These are phyloP conservation scores for Catharus bicknelli DNA, from an alignment of 2,113 vertebrate genomes.

Conservation along the genomic window DNA sequence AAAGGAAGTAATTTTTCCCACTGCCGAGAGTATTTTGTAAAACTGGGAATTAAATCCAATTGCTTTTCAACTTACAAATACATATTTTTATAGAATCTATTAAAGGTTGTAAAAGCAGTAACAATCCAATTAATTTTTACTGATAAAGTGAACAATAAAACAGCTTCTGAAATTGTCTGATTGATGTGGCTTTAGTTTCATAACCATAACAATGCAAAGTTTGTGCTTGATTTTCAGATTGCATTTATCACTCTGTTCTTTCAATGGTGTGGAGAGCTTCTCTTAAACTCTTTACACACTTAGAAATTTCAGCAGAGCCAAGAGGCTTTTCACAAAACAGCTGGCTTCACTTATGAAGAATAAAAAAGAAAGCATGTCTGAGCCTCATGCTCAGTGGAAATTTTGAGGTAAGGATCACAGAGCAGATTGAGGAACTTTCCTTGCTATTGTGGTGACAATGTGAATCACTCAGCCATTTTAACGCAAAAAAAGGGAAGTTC, in stretches of 20 bases:
- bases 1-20: not conserved
- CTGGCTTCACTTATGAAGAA: not conserved
- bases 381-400: constrained; percentile 28
- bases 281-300: not conserved
- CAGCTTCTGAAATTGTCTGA: not conserved
- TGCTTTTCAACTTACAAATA: not conserved
- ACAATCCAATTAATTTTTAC: not conserved
- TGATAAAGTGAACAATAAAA: not conserved
- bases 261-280: not conserved
- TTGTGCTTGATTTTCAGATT: not conserved
- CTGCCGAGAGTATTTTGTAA: not conserved
- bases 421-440: constrained; percentile 30
- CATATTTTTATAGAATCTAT: not conserved
- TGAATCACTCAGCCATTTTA: not conserved
- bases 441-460: not conserved
- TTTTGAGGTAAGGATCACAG: constrained; percentile 37
- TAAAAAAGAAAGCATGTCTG: not conserved
- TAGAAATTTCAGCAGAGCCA: not conserved
- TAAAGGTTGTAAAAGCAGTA: not conserved
- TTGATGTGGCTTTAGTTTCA: not conserved
- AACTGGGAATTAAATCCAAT: not conserved
- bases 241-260: not conserved
- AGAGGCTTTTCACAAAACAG: not conserved
- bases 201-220: not conserved
- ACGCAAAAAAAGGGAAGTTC: not conserved